Base-by-base conservation (phyloP, 2,888 invertebrate species). In the Meghimatium bilineatum region DNA sequence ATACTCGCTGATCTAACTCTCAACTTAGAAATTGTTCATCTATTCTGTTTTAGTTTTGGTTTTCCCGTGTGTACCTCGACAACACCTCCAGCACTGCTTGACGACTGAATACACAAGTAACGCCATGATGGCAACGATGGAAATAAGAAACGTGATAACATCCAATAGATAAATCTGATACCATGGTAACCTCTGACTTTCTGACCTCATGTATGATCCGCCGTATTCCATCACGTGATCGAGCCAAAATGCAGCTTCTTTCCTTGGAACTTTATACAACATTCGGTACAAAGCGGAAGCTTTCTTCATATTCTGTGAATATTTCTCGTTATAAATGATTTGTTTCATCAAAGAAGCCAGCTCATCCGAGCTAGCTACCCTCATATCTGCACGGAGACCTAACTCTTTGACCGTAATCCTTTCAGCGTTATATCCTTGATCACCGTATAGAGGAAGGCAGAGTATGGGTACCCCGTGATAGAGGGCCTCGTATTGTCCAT, bases 381-480 rank as follows among this genome's bases (percentile, higher is more conserved):
- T 29, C 26, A 81, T 60, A 34, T 81, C 81, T 14, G 74, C 63
- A n/a, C 29, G n/a, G 1, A 81, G 74, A 2, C 81, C 81, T 14
- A 81, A n/a, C 38, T 38, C 82, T 86, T 74, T 84, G 20, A 72
- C 44, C 17, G 63, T 36, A 60, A 83, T 72, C 34, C 86, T 82
- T 72, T 86, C 84, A 1, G 86, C 76, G 69, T 84, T 84, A 76
- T 86, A 86, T 34, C 52, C 60, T 38, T 86, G 86, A 77, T 90
- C 91, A 2, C 85, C 89, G 72, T 86, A 80, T 32, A 88, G 52
- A 32, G 91, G 89, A 17, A 89, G 80, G 66, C 87, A 87, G 0
- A 91, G 78, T 75, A 90, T 88, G 1, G 91, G 91, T n/a, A 90
- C 88, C 5, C 84, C 90, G 66, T 90, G 89, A 80, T 88, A 90